Evolutionary conservation across 2,888 invertebrate genomes (phyloP).

Genomic region (Aleiodes alternator): DNA sequence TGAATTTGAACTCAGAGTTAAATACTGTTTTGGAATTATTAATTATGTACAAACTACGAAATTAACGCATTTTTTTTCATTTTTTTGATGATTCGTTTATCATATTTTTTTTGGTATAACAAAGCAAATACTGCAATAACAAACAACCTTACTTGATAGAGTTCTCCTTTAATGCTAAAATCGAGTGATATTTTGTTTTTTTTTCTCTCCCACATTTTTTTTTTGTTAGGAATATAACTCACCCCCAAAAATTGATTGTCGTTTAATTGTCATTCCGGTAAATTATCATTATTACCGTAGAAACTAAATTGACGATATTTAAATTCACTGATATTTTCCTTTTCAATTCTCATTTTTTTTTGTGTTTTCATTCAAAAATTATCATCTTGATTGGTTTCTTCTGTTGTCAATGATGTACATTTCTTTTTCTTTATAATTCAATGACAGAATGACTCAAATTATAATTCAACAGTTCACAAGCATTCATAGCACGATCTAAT

Average conservation of each 20-base stretch:
- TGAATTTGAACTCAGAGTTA: constrained; percentile 35
- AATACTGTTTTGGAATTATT: constrained; percentile 47
- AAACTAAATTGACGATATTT: constrained; percentile 42
- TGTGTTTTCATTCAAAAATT: constrained; percentile 43
- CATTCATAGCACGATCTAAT: constrained; percentile 24
- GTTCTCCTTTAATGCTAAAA: constrained; percentile 25
- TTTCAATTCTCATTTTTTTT: constrained; percentile 42
- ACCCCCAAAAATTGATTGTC: constrained; percentile 58
- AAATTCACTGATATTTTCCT: constrained; percentile 18
- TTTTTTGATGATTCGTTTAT: constrained; percentile 15
- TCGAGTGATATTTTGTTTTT: constrained; percentile 31
- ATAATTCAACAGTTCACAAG: constrained; percentile 29
- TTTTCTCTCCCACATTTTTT: not conserved
- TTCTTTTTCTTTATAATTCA: not conserved
- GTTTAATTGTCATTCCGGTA: constrained; percentile 47
- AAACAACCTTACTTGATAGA: constrained; percentile 48
- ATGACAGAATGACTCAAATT: constrained; percentile 16
- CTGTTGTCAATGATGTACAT: not conserved
- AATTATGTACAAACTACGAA: constrained; percentile 56
- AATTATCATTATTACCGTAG: constrained; percentile 36
- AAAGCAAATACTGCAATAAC: constrained; percentile 55
- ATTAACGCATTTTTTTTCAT: constrained; percentile 44
- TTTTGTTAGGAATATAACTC: constrained; percentile 46
- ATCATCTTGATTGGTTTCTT: constrained; percentile 28
- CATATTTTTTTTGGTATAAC: constrained; percentile 40